These are phyloP conservation scores for Parauchenoglanis punctatus DNA, from an alignment of 2,797 vertebrate species.

Conservation along the genomic window DNA sequence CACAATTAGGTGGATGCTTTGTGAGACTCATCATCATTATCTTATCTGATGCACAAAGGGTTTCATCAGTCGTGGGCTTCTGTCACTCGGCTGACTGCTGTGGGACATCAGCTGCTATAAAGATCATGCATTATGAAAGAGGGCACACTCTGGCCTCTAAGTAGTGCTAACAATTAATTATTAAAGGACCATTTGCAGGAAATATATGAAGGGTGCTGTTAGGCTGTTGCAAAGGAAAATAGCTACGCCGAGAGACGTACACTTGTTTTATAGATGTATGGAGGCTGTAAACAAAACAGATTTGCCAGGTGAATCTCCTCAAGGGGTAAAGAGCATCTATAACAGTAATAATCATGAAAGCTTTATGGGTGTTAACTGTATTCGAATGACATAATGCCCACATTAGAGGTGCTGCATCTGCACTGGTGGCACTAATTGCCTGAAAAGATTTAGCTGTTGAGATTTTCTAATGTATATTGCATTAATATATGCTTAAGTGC, in stretches of 20 bases:
- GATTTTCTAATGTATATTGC: background rate
- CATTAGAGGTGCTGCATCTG: background rate
- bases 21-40: slow-evolving; percentile 4
- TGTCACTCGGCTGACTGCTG: slow-evolving; percentile 61
- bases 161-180: slow-evolving; percentile 70
- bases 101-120: slow-evolving; percentile 67
- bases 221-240: slow-evolving; percentile 50
- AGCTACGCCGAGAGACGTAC: slow-evolving; percentile 35
- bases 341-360: slow-evolving; percentile 7
- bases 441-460: background rate
- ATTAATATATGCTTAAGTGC: background rate
- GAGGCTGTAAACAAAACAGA: slow-evolving; percentile 39
- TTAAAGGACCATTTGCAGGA: slow-evolving; percentile 67
- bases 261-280: slow-evolving; percentile 38
- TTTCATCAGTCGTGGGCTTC: slow-evolving; percentile 17
- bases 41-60: background rate
- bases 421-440: background rate
- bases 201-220: slow-evolving; percentile 60
- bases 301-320: slow-evolving; percentile 21
- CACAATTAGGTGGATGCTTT: background rate
- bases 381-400: background rate
- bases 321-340: slow-evolving; percentile 16
- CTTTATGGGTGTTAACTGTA: slow-evolving; percentile 4
- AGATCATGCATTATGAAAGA: slow-evolving; percentile 76
- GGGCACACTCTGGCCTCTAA: slow-evolving; percentile 67